phyloP scores from a whole-genome alignment of 2,888 invertebrate species.

The Scaptomyza flava region DNA sequence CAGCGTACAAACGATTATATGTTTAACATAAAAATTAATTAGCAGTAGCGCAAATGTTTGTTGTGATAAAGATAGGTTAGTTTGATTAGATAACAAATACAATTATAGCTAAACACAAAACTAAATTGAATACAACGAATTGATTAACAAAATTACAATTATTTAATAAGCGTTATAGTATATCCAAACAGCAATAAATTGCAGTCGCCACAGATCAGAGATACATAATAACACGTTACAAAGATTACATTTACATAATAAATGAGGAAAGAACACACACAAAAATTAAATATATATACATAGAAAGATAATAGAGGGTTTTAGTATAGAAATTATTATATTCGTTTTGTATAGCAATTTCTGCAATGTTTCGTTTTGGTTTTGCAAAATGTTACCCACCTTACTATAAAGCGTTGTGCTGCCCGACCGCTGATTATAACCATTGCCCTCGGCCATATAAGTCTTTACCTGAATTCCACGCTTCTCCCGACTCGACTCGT shows the following conservation, averaged over 20 bases:
- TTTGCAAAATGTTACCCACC: slow-evolving; percentile 87
- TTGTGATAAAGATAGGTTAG: slow-evolving; percentile 6
- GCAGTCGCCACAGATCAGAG: slow-evolving; percentile 7
- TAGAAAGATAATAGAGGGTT: background rate
- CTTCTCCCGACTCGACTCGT: slow-evolving; percentile 85
- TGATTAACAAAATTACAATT: slow-evolving; percentile 13
- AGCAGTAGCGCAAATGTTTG: background rate
- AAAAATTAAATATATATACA: slow-evolving; percentile 1
- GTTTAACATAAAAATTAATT: slow-evolving; percentile 18
- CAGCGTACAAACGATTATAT: slow-evolving; percentile 1
- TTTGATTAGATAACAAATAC: background rate
- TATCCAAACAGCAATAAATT: slow-evolving; percentile 16
- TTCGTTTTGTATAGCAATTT: slow-evolving; percentile 57
- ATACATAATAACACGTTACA: too few relatives aligned
- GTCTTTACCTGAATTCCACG: slow-evolving; percentile 97
- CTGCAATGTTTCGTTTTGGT: slow-evolving; percentile 58
- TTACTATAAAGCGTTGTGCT: slow-evolving; percentile 92
- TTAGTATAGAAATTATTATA: slow-evolving; percentile 37
- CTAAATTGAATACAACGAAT: slow-evolving; percentile 10
- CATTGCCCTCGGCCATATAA: slow-evolving; percentile 96
- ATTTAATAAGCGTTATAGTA: slow-evolving; percentile 2
- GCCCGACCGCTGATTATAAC: slow-evolving; percentile 90
- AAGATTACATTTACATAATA: too few relatives aligned
- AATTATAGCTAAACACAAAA: slow-evolving; percentile 3
- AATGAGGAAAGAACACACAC: background rate